These are phyloP conservation scores for Patella depressa DNA, from an alignment of 2,888 invertebrate genomes.

Conservation along the genomic window DNA sequence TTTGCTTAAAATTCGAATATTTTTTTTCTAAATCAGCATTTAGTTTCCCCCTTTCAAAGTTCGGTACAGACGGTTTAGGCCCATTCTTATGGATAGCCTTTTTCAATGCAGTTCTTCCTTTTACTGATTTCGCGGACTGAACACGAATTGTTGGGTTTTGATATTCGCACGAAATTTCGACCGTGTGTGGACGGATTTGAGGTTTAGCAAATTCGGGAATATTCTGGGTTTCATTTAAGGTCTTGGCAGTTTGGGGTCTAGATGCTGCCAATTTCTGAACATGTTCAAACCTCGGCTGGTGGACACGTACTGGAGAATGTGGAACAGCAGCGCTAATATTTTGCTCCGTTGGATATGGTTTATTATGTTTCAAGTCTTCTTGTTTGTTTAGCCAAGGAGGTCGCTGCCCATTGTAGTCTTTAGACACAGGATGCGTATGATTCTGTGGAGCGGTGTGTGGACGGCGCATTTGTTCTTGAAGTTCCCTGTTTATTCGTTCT, in stretches of 20 bases:
- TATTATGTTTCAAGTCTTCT: background rate
- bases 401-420: background rate
- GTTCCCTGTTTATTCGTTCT: background rate
- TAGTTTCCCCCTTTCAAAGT: background rate
- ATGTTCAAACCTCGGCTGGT: background rate
- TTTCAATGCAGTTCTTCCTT: constrained; percentile 48
- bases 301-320: background rate
- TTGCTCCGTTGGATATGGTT: background rate
- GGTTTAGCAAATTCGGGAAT: background rate
- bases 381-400: background rate
- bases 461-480: background rate
- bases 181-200: background rate
- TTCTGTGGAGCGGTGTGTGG: background rate
- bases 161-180: constrained; percentile 9
- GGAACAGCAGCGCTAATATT: background rate
- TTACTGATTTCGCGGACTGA: constrained; percentile 38
- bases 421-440: background rate
- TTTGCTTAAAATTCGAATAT: constrained; percentile 1
- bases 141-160: background rate
- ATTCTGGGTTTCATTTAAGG: background rate
- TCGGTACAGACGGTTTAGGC: constrained; percentile 17
- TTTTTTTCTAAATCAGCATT: background rate
- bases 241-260: constrained; percentile 6
- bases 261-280: background rate
- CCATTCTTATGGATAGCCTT: constrained; percentile 43